Conservation (phyloP, 2,797 vertebrate genomes). For the Enteromius fasciolatus region DNA sequence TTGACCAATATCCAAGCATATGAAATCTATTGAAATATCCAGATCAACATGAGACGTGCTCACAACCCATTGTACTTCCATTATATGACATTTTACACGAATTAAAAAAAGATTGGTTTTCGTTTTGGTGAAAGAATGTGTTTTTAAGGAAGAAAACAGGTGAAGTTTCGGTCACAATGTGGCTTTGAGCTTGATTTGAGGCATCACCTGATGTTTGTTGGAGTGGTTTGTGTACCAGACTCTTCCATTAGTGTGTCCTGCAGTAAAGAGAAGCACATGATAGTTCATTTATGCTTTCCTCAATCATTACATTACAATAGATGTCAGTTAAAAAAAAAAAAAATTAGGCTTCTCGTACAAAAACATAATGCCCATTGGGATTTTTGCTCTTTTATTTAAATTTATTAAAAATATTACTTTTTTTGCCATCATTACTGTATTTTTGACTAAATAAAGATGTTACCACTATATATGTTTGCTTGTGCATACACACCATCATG, state of each 20-base stretch:
- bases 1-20: neutral
- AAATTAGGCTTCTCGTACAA: neutral
- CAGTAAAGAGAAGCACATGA: conserved; percentile 30
- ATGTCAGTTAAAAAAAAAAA: neutral
- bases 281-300: neutral
- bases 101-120: neutral
- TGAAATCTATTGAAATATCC: neutral
- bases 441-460: too few relatives aligned
- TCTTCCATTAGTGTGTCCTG: conserved; percentile 56
- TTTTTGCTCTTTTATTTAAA: neutral
- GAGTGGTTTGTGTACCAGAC: conserved; percentile 41
- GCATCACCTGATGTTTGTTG: conserved; percentile 57
- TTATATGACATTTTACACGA: neutral
- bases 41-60: neutral
- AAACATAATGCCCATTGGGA: neutral
- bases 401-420: too few relatives aligned
- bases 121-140: neutral
- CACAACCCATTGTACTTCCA: conserved; percentile 12
- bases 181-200: neutral
- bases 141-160: neutral
- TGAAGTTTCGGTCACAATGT: neutral
- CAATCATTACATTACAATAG: neutral
- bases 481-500: conserved; percentile 27
- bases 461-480: neutral
- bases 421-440: too few relatives aligned